Evolutionary conservation across 1,140 invertebrate species (phyloP).

Genomic region (Tribolium madens): DNA sequence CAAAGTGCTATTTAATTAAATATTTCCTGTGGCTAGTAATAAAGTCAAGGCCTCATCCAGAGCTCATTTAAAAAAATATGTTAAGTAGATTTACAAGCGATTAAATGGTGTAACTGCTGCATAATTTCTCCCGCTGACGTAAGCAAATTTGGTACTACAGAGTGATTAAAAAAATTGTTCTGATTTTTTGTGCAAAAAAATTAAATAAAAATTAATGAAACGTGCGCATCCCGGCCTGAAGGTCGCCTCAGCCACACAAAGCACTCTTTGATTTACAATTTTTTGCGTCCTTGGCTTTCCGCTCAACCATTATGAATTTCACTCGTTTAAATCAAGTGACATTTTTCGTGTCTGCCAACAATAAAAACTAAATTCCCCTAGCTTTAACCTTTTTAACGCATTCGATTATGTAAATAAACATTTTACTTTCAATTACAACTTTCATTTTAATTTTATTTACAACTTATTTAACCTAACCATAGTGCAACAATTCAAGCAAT

Average conservation of each 20-base stretch:
- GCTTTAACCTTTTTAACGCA: not conserved
- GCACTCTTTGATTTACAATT: not conserved
- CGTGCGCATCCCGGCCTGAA: not conserved
- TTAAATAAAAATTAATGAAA: not conserved
- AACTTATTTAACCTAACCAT: conserved; percentile 20
- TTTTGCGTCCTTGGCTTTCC: not conserved
- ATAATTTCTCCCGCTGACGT: not conserved
- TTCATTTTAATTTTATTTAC: conserved; percentile 46
- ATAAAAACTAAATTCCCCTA: conserved; percentile 1
- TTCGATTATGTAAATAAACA: conserved; percentile 36
- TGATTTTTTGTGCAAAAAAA: no score
- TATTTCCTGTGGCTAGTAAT: not conserved
- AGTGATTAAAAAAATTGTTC: not conserved
- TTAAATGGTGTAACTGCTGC: not conserved
- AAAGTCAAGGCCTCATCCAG: not conserved
- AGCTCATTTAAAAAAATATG: conserved; percentile 5
- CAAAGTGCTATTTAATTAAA: no score
- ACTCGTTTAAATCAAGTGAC: not conserved
- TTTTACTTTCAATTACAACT: conserved; percentile 45
- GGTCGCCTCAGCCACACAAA: not conserved
- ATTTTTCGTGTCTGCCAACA: not conserved
- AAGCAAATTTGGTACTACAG: not conserved
- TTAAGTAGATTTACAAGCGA: not conserved
- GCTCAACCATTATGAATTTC: not conserved
- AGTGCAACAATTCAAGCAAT: conserved; percentile 40